Evolutionary conservation across 1,140 invertebrate genomes (phyloP).

Genomic region (Megalopta genalis): DNA sequence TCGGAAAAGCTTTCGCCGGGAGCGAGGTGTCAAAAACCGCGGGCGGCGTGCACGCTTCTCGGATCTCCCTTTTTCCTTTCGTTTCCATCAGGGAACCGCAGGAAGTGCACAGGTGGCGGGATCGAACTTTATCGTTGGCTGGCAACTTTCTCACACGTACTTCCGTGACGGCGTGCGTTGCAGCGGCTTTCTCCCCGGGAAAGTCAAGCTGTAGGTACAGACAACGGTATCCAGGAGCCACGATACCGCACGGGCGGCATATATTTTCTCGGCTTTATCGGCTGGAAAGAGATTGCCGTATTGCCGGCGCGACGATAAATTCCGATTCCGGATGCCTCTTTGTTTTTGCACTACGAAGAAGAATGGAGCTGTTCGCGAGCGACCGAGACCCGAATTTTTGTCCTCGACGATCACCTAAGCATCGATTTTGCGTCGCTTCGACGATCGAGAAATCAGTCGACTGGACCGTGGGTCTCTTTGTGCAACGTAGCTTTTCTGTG

Average conservation of each 20-base stretch:
- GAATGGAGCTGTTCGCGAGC: not conserved
- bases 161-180: not conserved
- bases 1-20: too few relatives aligned
- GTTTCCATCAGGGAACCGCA: not conserved
- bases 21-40: too few relatives aligned
- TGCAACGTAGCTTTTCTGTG: too few relatives aligned
- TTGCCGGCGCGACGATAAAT: slow-evolving; percentile 16
- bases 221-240: not conserved
- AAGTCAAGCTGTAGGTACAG: slow-evolving; percentile 5
- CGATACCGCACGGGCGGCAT: not conserved
- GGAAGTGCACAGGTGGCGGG: slow-evolving; percentile 24
- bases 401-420: not conserved
- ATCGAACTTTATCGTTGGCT: slow-evolving; percentile 17
- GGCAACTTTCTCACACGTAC: slow-evolving; percentile 29
- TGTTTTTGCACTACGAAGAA: not conserved
- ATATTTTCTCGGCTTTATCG: slow-evolving; percentile 17
- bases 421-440: too few relatives aligned
- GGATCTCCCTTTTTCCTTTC: not conserved
- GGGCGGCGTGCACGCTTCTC: too few relatives aligned
- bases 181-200: not conserved
- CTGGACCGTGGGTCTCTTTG: too few relatives aligned
- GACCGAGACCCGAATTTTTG: not conserved
- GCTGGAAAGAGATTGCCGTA: not conserved
- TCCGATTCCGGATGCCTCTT: not conserved
- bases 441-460: too few relatives aligned